A percentile compares a stretch with the other conserved stretches of the same genome.
Evolutionary conservation across 2,888 invertebrate species (phyloP).

Genomic region (Helleia helle): DNA sequence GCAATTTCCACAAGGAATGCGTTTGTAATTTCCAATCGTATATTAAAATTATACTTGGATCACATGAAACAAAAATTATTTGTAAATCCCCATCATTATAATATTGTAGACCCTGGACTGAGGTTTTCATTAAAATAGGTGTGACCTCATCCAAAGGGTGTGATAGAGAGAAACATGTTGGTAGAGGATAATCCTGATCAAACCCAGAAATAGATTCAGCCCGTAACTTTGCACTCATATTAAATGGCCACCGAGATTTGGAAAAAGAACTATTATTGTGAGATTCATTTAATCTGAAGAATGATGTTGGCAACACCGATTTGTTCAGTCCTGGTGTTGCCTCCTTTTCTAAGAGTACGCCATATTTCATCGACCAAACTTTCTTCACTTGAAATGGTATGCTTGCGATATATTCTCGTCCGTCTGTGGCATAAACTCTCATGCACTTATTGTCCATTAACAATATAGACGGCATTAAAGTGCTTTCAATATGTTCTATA

Average conservation of each 20-base stretch:
- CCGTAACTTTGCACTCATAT: constrained; percentile 51
- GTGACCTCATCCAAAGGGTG: constrained; percentile 94
- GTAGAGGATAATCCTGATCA: constrained; percentile 74
- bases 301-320: constrained; percentile 44
- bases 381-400: constrained; percentile 86
- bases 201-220: constrained; percentile 49
- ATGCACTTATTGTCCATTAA: constrained; percentile 84
- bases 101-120: constrained; percentile 70
- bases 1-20: constrained; percentile 87
- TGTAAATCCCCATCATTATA: constrained; percentile 77
- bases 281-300: constrained; percentile 51
- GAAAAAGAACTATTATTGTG: constrained; percentile 50
- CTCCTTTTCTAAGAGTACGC: constrained; percentile 86
- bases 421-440: constrained; percentile 84
- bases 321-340: constrained; percentile 47
- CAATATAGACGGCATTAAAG: constrained; percentile 78
- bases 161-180: constrained; percentile 87
- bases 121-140: constrained; percentile 83
- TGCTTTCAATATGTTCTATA: constrained; percentile 62
- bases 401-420: constrained; percentile 87
- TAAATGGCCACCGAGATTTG: constrained; percentile 41
- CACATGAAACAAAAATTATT: constrained; percentile 83
- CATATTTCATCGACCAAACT: constrained; percentile 89
- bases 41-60: constrained; percentile 86
- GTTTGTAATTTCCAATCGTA: constrained; percentile 84